These are phyloP conservation scores for Aphaenogaster floridana DNA, from an alignment of 1,140 invertebrate genomes.

Conservation along the genomic window DNA sequence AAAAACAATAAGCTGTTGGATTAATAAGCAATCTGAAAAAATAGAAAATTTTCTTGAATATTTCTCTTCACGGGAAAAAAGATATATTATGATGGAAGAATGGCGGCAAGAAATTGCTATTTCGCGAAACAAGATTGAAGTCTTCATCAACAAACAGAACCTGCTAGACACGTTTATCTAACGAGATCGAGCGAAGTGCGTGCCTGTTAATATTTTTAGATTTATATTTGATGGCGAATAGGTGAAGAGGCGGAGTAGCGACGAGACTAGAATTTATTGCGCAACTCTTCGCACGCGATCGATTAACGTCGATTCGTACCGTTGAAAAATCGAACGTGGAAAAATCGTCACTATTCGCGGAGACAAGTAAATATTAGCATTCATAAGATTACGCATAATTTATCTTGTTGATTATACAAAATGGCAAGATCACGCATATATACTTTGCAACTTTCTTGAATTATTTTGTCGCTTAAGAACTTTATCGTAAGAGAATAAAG, in stretches of 20 bases:
- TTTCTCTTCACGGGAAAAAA: background rate
- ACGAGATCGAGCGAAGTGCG: slow-evolving; percentile 12
- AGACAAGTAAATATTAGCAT: background rate
- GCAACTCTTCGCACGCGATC: slow-evolving; percentile 16
- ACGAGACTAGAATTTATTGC: slow-evolving; percentile 31
- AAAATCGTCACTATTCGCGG: background rate
- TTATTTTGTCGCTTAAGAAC: background rate
- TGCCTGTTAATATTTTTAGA: slow-evolving; percentile 51
- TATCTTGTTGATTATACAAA: background rate
- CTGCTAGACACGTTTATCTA: background rate
- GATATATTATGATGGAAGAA: background rate
- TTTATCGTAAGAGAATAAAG: background rate
- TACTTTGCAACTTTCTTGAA: background rate
- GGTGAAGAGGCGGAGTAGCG: slow-evolving; percentile 1
- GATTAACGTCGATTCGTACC: slow-evolving; percentile 28
- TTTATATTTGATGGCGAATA: slow-evolving; percentile 25
- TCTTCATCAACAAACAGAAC: background rate
- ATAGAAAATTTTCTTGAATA: background rate
- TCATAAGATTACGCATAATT: background rate
- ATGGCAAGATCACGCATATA: background rate
- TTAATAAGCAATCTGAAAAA: background rate
- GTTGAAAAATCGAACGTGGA: background rate
- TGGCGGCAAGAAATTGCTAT: background rate
- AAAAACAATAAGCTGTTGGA: background rate
- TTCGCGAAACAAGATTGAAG: background rate